phyloP scores from a whole-genome alignment of 2,797 vertebrate genomes.

The Microctenopoma stevenorrisi region DNA sequence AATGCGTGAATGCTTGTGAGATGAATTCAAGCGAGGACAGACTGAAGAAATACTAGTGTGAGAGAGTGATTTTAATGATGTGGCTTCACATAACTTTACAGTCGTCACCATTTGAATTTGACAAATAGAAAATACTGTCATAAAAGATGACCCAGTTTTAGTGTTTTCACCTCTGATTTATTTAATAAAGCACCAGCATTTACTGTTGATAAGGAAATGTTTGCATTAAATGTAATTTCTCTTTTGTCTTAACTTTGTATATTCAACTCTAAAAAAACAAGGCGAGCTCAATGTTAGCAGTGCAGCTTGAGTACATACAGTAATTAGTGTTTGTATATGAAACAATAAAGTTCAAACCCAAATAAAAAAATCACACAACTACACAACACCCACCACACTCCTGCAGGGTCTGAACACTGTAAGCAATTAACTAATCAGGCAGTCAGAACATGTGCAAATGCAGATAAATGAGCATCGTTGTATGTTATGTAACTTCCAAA shows the following conservation, averaged over 20 bases:
- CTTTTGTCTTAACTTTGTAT: background rate
- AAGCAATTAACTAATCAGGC: conserved; percentile 68
- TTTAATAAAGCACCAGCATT: background rate
- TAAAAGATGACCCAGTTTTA: background rate
- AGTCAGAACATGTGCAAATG: conserved; percentile 72
- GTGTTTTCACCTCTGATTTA: background rate
- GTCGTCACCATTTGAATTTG: conserved; percentile 31
- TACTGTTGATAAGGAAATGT: background rate
- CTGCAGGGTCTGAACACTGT: conserved; percentile 53
- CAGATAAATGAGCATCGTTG: conserved; percentile 68
- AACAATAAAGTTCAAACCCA: conserved; percentile 34
- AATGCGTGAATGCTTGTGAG: conserved; percentile 11
- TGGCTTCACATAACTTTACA: conserved; percentile 43
- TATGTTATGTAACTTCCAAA: conserved; percentile 24
- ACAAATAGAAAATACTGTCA: conserved; percentile 27
- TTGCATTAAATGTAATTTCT: background rate
- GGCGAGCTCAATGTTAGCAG: background rate
- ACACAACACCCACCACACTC: conserved; percentile 1
- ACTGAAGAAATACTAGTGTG: conserved; percentile 11
- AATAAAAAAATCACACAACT: conserved; percentile 17
- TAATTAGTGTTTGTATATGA: conserved; percentile 10
- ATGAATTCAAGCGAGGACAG: conserved; percentile 23
- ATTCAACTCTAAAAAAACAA: conserved; percentile 8
- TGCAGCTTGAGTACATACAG: background rate
- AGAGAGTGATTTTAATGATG: conserved; percentile 20